Percentiles rank a stretch among this genome's conserved stretches.
phyloP scores from a whole-genome alignment of 2,888 invertebrate species.

The Malachius bipustulatus region DNA sequence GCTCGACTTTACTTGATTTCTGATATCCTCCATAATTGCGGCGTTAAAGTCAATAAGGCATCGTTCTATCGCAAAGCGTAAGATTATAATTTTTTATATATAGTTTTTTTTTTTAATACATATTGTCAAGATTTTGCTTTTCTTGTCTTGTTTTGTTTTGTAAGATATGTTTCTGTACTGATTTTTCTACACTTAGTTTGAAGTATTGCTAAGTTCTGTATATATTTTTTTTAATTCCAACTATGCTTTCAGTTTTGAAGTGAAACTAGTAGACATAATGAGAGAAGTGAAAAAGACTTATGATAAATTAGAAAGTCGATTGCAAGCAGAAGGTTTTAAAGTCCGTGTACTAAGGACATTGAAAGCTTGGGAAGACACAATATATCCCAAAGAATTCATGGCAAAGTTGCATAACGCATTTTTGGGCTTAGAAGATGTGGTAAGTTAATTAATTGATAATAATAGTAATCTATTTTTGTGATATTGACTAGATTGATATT shows the following conservation, averaged over 20 bases:
- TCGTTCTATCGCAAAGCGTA: slow-evolving; percentile 82
- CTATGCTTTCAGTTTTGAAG: slow-evolving; percentile 57
- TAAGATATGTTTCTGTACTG: no score
- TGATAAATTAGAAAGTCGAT: slow-evolving; percentile 62
- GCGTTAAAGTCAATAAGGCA: slow-evolving; percentile 91
- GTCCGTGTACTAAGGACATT: slow-evolving; percentile 79
- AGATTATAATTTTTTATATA: slow-evolving; percentile 27
- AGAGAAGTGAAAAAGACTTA: slow-evolving; percentile 60
- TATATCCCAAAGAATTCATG: slow-evolving; percentile 89
- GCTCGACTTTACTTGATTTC: slow-evolving; percentile 90
- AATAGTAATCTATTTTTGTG: not conserved
- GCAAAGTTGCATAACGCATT: slow-evolving; percentile 81
- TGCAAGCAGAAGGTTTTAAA: slow-evolving; percentile 95
- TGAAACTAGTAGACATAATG: slow-evolving; percentile 66
- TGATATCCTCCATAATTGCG: slow-evolving; percentile 94
- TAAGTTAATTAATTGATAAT: slow-evolving; percentile 16
- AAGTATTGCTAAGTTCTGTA: no score
- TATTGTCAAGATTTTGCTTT: not conserved
- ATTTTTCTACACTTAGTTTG: no score
- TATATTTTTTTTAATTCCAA: slow-evolving; percentile 8
- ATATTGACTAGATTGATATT: not conserved
- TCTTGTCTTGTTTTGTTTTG: slow-evolving; percentile 3
- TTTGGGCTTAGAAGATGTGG: slow-evolving; percentile 54
- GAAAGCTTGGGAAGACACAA: slow-evolving; percentile 96
- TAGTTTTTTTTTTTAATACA: slow-evolving; percentile 2